Conservation (phyloP, 2,113 vertebrate species). For the Hemiprocne comata region DNA sequence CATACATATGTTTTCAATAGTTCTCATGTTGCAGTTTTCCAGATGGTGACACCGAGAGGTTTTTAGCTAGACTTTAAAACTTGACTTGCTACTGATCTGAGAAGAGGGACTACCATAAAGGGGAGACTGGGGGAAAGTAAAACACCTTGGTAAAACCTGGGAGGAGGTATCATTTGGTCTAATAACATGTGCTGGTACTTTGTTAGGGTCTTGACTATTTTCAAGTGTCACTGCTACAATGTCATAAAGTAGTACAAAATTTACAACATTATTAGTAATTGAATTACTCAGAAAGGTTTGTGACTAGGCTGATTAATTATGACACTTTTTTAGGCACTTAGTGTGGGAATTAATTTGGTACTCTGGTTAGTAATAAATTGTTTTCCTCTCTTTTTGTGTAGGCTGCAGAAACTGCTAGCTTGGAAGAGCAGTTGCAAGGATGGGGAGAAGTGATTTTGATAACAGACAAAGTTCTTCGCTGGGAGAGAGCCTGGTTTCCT, state of each 20-base stretch:
- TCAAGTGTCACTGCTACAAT: neutral
- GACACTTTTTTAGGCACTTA: neutral
- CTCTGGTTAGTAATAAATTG: neutral
- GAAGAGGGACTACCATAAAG: neutral
- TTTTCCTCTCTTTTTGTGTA: slow-evolving; percentile 24
- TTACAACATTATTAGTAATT: neutral
- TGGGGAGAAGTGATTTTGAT: slow-evolving; percentile 97
- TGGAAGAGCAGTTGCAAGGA: slow-evolving; percentile 95
- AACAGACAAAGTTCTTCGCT: slow-evolving; percentile 89
- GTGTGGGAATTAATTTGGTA: neutral
- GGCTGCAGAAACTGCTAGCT: slow-evolving; percentile 91
- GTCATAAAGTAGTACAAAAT: neutral
- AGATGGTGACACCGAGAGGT: neutral
- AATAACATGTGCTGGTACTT: neutral
- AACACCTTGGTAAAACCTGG: neutral
- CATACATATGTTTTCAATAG: neutral
- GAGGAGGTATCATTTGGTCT: neutral
- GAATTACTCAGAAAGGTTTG: neutral
- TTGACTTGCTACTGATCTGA: neutral
- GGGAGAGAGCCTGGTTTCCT: slow-evolving; percentile 96
- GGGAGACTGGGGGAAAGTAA: neutral
- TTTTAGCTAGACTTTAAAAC: neutral
- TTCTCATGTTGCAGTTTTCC: neutral
- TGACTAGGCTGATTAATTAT: neutral
- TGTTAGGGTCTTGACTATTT: neutral